A percentile compares a stretch with the other conserved stretches of the same genome.
Evolutionary conservation across 2,888 invertebrate genomes (phyloP).

Genomic region (Drosophila longiperda): DNA sequence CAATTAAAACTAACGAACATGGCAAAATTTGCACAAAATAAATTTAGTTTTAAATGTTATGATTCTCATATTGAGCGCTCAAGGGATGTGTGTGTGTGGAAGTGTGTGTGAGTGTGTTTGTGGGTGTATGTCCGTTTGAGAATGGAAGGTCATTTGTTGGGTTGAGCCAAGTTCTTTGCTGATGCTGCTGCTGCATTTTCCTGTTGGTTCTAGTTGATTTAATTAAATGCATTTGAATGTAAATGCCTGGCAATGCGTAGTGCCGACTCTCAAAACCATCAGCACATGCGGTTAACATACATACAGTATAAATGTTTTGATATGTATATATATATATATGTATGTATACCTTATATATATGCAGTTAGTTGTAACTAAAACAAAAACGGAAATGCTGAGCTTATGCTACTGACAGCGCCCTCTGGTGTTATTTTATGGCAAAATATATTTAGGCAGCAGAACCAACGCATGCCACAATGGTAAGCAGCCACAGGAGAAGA

Average conservation of each 20-base stretch:
- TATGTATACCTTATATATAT: not conserved
- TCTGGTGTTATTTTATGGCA: conserved; percentile 72
- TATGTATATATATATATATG: conserved; percentile 24
- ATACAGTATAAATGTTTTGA: conserved; percentile 57
- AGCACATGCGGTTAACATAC: conserved; percentile 63
- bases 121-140: conserved; percentile 9
- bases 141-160: conserved; percentile 39
- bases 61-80: conserved; percentile 58
- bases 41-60: conserved; percentile 77
- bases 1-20: conserved; percentile 82
- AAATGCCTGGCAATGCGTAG: conserved; percentile 70
- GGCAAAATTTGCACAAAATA: conserved; percentile 79
- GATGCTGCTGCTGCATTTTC: conserved; percentile 65
- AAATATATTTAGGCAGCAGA: conserved; percentile 54
- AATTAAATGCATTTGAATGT: conserved; percentile 82
- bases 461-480: not conserved
- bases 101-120: not conserved
- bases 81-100: no score
- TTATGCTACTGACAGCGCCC: conserved; percentile 75
- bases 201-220: conserved; percentile 79
- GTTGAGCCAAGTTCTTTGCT: conserved; percentile 29
- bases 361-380: conserved; percentile 69
- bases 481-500: not conserved
- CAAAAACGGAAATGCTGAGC: conserved; percentile 71
- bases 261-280: conserved; percentile 60